These are phyloP conservation scores for Drosophila quadrilineata DNA, from an alignment of 1,140 invertebrate species.

Conservation along the genomic window DNA sequence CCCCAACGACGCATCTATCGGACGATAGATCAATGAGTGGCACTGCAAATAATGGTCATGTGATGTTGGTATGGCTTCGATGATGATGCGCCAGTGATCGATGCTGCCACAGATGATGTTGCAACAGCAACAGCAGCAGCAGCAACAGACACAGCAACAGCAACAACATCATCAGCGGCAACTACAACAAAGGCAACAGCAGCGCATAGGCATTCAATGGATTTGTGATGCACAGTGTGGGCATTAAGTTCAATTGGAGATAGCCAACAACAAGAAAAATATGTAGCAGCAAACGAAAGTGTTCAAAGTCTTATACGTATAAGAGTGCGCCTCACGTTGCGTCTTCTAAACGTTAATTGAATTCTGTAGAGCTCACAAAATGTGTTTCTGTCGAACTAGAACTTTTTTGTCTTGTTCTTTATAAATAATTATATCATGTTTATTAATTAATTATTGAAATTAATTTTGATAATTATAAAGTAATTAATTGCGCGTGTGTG, in stretches of 20 bases:
- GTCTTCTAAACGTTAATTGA: constrained; percentile 12
- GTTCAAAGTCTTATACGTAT: constrained; percentile 61
- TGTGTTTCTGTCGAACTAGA: too few species aligned
- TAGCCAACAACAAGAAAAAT: constrained; percentile 5
- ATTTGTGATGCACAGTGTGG: constrained; percentile 14
- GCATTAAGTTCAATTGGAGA: background rate
- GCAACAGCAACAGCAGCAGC: constrained; percentile 5
- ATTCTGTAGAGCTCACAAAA: constrained; percentile 18
- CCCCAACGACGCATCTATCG: constrained; percentile 86
- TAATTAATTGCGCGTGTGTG: background rate
- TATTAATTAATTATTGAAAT: constrained; percentile 4
- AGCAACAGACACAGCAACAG: background rate
- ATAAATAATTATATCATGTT: background rate
- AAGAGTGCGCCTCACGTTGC: constrained; percentile 31
- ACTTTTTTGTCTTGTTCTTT: constrained; percentile 28
- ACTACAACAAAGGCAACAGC: background rate
- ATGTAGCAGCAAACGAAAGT: constrained; percentile 54
- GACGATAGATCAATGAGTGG: constrained; percentile 82
- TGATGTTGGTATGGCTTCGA: constrained; percentile 81
- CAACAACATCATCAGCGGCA: constrained; percentile 6
- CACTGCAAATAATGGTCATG: constrained; percentile 81
- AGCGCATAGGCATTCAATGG: constrained; percentile 24
- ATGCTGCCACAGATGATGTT: background rate
- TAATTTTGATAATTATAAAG: too few species aligned
- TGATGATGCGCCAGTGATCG: constrained; percentile 42